phyloP scores from a whole-genome alignment of 1,140 invertebrate genomes.

The Hypsibius dujardini region DNA sequence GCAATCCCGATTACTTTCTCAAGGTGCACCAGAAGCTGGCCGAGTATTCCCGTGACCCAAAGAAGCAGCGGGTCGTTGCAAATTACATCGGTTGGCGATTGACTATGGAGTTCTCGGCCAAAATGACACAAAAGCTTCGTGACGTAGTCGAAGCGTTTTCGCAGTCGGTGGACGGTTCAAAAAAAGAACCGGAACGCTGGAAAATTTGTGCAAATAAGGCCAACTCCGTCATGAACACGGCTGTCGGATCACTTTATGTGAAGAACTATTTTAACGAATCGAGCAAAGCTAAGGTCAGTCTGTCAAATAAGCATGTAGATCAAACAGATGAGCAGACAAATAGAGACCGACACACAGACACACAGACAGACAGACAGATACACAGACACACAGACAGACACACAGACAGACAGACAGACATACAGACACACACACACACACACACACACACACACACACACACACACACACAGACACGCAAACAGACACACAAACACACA shows the following conservation, averaged over 20 bases:
- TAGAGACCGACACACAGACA: too few species aligned
- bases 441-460: constrained; percentile 10
- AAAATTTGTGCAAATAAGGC: constrained; percentile 61
- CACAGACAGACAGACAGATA: too few species aligned
- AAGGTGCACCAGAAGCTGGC: not conserved
- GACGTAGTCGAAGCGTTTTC: not conserved
- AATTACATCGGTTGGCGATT: constrained; percentile 16
- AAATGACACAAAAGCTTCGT: not conserved
- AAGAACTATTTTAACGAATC: constrained; percentile 62
- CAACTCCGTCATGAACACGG: constrained; percentile 65
- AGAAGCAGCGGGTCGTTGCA: not conserved
- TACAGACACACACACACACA: constrained; percentile 15
- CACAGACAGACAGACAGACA: too few species aligned
- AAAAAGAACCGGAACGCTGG: constrained; percentile 52
- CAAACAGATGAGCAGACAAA: too few species aligned
- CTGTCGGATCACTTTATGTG: constrained; percentile 64
- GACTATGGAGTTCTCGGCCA: constrained; percentile 14
- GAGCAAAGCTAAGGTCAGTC: constrained; percentile 51
- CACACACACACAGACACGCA: too few species aligned
- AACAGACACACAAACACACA: too few species aligned
- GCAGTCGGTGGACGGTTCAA: not conserved
- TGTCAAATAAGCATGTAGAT: not conserved
- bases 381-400: too few species aligned
- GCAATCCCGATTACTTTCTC: not conserved
- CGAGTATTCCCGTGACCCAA: not conserved